A percentile compares a stretch with the other conserved stretches of the same genome.
phyloP scores from a whole-genome alignment of 1,140 invertebrate species.

The Brachionus rotundiformis region DNA sequence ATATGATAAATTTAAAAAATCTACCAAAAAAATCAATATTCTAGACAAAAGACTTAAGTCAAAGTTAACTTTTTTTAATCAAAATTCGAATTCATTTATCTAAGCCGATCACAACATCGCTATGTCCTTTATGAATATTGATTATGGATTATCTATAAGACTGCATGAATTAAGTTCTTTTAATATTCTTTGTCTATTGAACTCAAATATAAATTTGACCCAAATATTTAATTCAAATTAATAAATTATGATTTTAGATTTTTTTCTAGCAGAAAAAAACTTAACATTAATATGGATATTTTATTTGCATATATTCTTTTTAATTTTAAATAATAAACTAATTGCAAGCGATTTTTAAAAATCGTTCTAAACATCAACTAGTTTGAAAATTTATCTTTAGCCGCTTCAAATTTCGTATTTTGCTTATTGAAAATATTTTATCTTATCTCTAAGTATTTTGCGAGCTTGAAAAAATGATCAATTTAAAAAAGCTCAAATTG shows the following conservation, averaged over 20 bases:
- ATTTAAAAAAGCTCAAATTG: neutral
- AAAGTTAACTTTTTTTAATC: neutral
- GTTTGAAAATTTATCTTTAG: neutral
- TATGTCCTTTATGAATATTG: neutral
- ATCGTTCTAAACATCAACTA: neutral
- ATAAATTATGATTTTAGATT: slow-evolving; percentile 11
- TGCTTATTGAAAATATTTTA: neutral
- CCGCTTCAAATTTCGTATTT: neutral
- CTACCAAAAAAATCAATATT: neutral
- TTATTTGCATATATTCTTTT: neutral
- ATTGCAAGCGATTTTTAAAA: neutral
- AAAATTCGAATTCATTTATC: neutral
- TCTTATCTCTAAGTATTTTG: neutral
- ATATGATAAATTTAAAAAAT: neutral
- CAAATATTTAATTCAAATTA: slow-evolving; percentile 11
- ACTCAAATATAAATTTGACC: neutral
- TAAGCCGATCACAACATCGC: neutral
- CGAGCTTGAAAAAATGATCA: neutral
- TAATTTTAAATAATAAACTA: neutral
- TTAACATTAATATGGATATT: neutral
- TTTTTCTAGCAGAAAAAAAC: neutral
- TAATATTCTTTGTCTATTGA: neutral
- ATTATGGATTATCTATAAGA: neutral
- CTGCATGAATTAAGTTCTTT: neutral
- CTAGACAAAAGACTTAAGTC: neutral